phyloP scores from a whole-genome alignment of 2,888 invertebrate species.

The Aleiodes leptofemur region DNA sequence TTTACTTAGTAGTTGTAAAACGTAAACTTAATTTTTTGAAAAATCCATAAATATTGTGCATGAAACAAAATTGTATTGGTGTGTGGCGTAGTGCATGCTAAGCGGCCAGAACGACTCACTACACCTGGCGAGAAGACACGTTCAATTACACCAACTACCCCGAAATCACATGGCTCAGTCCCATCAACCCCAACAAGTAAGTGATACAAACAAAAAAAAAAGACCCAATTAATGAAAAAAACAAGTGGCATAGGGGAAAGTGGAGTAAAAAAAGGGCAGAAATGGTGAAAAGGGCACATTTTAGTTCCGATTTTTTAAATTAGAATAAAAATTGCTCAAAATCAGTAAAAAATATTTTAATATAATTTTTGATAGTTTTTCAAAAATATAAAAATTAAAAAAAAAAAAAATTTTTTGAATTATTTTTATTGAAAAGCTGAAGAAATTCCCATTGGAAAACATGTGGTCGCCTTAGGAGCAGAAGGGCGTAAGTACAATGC shows the following conservation, averaged over 20 bases:
- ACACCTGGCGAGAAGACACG: slow-evolving; percentile 61
- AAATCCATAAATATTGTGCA: slow-evolving; percentile 1
- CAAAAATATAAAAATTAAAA: no score
- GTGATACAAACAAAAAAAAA: slow-evolving; percentile 52
- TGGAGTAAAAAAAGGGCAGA: no score
- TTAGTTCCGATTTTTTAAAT: no score
- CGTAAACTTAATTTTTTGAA: neutral
- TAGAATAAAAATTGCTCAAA: no score
- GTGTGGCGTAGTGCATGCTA: slow-evolving; percentile 71
- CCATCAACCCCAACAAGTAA: slow-evolving; percentile 69
- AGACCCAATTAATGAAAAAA: slow-evolving; percentile 15
- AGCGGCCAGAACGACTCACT: slow-evolving; percentile 66
- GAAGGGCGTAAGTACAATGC: no score
- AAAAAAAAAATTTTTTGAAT: no score
- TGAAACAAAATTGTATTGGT: slow-evolving; percentile 58
- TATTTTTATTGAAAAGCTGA: no score
- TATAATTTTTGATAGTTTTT: no score
- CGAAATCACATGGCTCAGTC: slow-evolving; percentile 64
- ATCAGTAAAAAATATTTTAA: no score
- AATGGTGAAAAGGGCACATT: no score
- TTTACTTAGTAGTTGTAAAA: neutral
- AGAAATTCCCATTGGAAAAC: no score
- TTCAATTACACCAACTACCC: slow-evolving; percentile 63
- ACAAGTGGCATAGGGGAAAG: neutral
- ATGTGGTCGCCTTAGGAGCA: no score